Conservation (phyloP, 2,888 invertebrate species). For the Drosophila kanekoi region DNA sequence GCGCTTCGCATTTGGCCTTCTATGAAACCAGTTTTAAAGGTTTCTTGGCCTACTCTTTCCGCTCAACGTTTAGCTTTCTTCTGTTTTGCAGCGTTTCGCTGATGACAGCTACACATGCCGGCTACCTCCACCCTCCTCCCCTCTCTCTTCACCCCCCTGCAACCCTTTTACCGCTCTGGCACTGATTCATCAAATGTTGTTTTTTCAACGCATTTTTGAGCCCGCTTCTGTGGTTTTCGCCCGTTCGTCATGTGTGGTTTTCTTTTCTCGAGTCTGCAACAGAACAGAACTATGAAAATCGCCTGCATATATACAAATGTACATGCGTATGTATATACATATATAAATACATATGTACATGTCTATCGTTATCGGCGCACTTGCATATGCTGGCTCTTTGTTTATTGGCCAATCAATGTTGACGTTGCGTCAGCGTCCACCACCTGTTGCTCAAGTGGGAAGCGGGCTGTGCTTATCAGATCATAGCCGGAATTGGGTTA, state of each 20-base stretch:
- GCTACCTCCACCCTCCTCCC: conserved; percentile 17
- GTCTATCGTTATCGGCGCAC: conserved; percentile 23
- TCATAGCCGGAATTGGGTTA: conserved; percentile 14
- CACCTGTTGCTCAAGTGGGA: conserved; percentile 38
- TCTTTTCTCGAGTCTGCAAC: conserved; percentile 8
- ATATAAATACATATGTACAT: not conserved
- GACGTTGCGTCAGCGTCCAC: conserved; percentile 33
- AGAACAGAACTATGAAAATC: conserved; percentile 20
- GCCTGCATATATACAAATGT: not conserved
- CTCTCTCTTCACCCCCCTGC: not conserved
- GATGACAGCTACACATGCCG: conserved; percentile 74
- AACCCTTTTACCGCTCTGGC: conserved; percentile 3
- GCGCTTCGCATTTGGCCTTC: conserved; percentile 63
- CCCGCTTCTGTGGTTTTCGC: conserved; percentile 26
- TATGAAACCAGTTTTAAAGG: conserved; percentile 73
- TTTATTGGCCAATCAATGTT: conserved; percentile 25
- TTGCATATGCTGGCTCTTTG: conserved; percentile 24
- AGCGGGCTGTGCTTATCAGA: conserved; percentile 17
- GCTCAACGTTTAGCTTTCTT: conserved; percentile 72
- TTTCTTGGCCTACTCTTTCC: conserved; percentile 66
- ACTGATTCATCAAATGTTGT: conserved; percentile 60
- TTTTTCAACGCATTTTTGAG: conserved; percentile 42
- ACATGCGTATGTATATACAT: not conserved
- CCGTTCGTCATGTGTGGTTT: conserved; percentile 43
- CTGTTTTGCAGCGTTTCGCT: conserved; percentile 70